phyloP scores from a whole-genome alignment of 2,113 vertebrate genomes.

The Saimiri boliviensis region DNA sequence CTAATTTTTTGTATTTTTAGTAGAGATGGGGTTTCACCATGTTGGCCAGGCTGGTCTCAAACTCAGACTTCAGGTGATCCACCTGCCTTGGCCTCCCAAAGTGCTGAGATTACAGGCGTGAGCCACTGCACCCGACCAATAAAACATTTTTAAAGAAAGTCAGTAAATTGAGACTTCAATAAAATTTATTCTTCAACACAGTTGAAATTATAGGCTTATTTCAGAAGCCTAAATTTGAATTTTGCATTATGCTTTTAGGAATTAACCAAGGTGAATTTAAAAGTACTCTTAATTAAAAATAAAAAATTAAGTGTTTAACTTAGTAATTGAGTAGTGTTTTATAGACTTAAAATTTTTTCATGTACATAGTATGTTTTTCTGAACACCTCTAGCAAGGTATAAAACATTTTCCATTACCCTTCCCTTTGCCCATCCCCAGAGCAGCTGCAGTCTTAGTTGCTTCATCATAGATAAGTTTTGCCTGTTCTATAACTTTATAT shows the following conservation, averaged over 20 bases:
- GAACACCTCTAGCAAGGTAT: background rate
- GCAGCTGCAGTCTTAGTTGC: background rate
- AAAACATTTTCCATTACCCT: background rate
- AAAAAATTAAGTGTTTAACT: background rate
- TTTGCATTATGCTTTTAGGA: slow-evolving; percentile 26
- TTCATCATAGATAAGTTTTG: background rate
- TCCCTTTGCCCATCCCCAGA: background rate
- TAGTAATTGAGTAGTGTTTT: background rate
- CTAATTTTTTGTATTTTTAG: too few relatives aligned
- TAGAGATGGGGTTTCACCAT: too few relatives aligned
- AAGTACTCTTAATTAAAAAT: background rate
- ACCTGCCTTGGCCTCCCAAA: too few relatives aligned
- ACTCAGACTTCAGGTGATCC: too few relatives aligned
- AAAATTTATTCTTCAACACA: slow-evolving; percentile 6
- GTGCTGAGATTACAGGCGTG: too few relatives aligned
- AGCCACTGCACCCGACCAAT: too few relatives aligned
- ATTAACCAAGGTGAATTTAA: background rate
- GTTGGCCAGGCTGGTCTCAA: too few relatives aligned
- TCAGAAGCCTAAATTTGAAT: slow-evolving; percentile 25
- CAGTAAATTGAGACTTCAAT: background rate
- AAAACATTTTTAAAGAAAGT: background rate
- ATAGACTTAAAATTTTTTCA: background rate
- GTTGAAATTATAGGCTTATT: background rate
- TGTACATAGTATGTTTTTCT: background rate
- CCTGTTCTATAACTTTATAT: background rate